phyloP scores from a whole-genome alignment of 2,113 vertebrate genomes.

The Pygoscelis antarcticus region DNA sequence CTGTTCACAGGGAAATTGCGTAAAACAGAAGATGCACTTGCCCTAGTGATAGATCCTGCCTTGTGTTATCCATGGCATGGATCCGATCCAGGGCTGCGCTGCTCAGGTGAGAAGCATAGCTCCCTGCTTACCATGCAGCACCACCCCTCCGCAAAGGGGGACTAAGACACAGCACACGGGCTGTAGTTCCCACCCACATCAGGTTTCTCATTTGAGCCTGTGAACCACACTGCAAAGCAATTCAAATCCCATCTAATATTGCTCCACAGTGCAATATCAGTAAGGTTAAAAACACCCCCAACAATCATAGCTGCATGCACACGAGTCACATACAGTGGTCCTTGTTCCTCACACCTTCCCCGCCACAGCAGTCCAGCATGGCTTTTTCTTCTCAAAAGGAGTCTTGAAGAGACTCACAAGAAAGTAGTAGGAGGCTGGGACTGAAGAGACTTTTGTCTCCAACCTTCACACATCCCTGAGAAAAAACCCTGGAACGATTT shows the following conservation, averaged over 20 bases:
- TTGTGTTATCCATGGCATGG: background rate
- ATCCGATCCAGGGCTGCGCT: background rate
- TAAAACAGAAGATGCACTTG: conserved; percentile 37
- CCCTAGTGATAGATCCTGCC: background rate
- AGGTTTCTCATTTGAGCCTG: background rate
- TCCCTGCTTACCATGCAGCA: background rate
- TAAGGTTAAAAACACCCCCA: background rate
- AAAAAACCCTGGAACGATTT: background rate
- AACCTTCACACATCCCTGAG: background rate
- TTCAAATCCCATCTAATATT: background rate
- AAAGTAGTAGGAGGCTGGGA: background rate
- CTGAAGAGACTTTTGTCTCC: background rate
- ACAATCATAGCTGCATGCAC: background rate
- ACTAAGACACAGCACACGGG: background rate
- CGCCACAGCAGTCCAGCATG: background rate
- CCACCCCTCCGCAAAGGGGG: background rate
- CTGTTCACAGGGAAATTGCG: conserved; percentile 41
- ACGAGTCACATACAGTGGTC: no score
- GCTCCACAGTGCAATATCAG: background rate
- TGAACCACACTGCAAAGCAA: background rate
- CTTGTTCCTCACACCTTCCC: background rate
- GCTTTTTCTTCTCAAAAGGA: background rate
- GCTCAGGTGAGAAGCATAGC: background rate
- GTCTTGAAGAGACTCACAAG: background rate
- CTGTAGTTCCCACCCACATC: background rate